Percentiles rank a stretch among this genome's conserved stretches.
These are phyloP conservation scores for Onychomys leucogaster DNA, from an alignment of 2,797 vertebrate genomes.

Conservation along the genomic window DNA sequence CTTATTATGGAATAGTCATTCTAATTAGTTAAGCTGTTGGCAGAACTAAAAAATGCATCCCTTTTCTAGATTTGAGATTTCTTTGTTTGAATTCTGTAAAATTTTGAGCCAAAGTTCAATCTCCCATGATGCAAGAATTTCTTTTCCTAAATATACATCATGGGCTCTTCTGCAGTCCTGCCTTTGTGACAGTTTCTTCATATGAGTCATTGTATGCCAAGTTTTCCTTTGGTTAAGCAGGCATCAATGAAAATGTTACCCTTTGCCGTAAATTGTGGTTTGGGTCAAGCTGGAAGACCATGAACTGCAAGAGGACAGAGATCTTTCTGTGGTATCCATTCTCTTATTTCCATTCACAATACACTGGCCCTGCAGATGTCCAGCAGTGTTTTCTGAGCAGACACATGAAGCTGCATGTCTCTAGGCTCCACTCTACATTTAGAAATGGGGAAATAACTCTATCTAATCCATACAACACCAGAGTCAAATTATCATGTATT, in stretches of 20 bases:
- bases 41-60: background rate
- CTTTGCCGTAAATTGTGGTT: background rate
- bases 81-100: background rate
- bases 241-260: background rate
- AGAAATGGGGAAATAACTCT: background rate
- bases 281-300: background rate
- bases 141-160: background rate
- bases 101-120: background rate
- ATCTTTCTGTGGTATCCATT: background rate
- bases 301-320: background rate
- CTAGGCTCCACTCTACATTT: background rate
- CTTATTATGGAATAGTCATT: background rate
- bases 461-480: background rate
- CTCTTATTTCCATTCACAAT: background rate
- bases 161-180: background rate
- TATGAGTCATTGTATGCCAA: background rate
- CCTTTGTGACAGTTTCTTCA: background rate
- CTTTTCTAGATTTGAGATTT: constrained; percentile 12
- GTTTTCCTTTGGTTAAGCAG: background rate
- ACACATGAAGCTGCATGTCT: background rate
- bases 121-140: background rate
- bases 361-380: no score
- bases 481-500: background rate
- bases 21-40: background rate
- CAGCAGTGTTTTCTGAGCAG: background rate